phyloP scores from a whole-genome alignment of 1,140 invertebrate species.

The Melitaea cinxia region DNA sequence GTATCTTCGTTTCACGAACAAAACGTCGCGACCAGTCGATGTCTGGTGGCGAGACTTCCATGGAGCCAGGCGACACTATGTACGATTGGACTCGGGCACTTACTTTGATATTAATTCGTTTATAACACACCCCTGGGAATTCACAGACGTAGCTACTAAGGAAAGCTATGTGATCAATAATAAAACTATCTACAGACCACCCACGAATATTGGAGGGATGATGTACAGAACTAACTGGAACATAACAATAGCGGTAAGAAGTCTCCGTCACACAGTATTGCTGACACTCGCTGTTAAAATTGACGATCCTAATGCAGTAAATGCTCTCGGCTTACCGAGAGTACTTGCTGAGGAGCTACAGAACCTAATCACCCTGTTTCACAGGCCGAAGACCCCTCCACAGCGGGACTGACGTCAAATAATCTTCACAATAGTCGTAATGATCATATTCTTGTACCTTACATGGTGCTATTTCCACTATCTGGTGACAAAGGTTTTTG shows the following conservation, averaged over 20 bases:
- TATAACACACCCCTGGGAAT: constrained; percentile 89
- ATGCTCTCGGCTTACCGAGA: constrained; percentile 52
- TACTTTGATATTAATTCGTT: constrained; percentile 86
- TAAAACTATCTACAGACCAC: constrained; percentile 61
- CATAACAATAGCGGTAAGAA: constrained; percentile 59
- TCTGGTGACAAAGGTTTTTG: constrained; percentile 29
- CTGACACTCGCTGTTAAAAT: constrained; percentile 45
- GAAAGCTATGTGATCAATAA: constrained; percentile 81
- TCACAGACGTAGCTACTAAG: constrained; percentile 83
- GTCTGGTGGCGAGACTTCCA: constrained; percentile 89
- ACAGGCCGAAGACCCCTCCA: constrained; percentile 24
- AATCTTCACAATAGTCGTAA: constrained; percentile 28
- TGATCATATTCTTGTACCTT: constrained; percentile 37
- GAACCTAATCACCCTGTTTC: constrained; percentile 34
- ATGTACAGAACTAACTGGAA: constrained; percentile 68
- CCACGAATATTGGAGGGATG: constrained; percentile 52
- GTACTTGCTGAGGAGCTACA: constrained; percentile 50
- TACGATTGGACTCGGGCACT: constrained; percentile 60
- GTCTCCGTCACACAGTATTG: constrained; percentile 48
- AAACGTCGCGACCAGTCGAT: constrained; percentile 83
- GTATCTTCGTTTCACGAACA: constrained; percentile 87
- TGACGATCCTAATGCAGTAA: constrained; percentile 32
- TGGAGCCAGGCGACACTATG: constrained; percentile 74
- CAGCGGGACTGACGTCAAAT: constrained; percentile 37
- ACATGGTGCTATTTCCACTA: constrained; percentile 38